phyloP scores from a whole-genome alignment of 2,888 invertebrate species.

The Brenthis daphne region DNA sequence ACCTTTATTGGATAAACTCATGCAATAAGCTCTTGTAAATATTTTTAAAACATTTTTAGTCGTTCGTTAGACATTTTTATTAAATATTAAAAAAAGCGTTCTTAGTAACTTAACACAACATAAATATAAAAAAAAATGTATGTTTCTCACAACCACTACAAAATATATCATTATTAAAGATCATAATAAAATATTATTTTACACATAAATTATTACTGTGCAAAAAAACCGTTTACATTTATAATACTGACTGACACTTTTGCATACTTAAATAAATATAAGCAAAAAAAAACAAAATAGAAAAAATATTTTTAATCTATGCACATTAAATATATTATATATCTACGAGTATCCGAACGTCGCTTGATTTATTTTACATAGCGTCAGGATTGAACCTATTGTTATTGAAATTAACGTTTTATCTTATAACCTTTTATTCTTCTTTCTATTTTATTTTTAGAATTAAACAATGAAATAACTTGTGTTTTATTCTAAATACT shows the following conservation, averaged over 20 bases:
- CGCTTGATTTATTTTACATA: conserved; percentile 38
- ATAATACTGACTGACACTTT: background rate
- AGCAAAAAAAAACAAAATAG: background rate
- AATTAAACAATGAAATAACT: conserved; percentile 55
- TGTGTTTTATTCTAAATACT: conserved; percentile 41
- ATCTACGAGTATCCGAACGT: conserved; percentile 30
- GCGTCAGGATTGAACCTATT: conserved; percentile 55
- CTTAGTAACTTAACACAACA: too few species aligned
- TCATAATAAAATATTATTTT: too few species aligned
- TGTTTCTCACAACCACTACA: too few species aligned
- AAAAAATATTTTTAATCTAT: conserved; percentile 13
- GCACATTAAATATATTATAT: conserved; percentile 11
- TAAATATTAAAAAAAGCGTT: too few species aligned
- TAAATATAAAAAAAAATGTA: too few species aligned
- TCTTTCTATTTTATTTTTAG: conserved; percentile 66
- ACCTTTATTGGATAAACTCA: too few species aligned
- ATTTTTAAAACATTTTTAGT: too few species aligned
- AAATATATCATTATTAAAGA: too few species aligned
- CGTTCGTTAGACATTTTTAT: too few species aligned
- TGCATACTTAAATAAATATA: background rate
- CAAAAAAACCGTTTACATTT: too few species aligned
- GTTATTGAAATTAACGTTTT: conserved; percentile 62
- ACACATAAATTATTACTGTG: too few species aligned
- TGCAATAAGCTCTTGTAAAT: too few species aligned
- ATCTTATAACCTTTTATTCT: conserved; percentile 70